phyloP scores from a whole-genome alignment of 2,888 invertebrate genomes.

The Rhagophthalmus giganteus region DNA sequence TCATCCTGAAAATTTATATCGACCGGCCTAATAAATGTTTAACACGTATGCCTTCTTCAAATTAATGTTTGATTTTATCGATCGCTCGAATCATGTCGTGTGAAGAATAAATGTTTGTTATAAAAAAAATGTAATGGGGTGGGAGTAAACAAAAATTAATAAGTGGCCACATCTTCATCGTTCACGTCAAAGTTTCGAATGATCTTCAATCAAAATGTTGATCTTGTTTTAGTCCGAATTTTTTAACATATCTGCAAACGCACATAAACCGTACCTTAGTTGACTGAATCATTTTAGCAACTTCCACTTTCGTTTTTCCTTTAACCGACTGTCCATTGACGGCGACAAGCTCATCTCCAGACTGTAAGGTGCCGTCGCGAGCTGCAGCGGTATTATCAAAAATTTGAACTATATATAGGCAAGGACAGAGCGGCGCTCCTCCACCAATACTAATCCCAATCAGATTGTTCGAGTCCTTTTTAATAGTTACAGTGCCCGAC shows the following conservation, averaged over 20 bases:
- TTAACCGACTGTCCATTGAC: slow-evolving; percentile 92
- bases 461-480: slow-evolving; percentile 89
- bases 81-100: no score
- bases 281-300: slow-evolving; percentile 98
- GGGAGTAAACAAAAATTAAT: not conserved
- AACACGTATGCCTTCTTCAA: no score
- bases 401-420: slow-evolving; percentile 97
- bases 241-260: no score
- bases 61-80: no score
- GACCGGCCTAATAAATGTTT: no score
- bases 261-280: slow-evolving; percentile 72
- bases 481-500: slow-evolving; percentile 86
- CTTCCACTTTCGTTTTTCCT: slow-evolving; percentile 96
- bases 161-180: no score
- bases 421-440: slow-evolving; percentile 92
- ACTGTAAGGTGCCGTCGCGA: slow-evolving; percentile 89
- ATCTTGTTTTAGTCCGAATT: no score
- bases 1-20: slow-evolving; percentile 74
- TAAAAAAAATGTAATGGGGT: slow-evolving; percentile 1
- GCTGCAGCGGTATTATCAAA: slow-evolving; percentile 98
- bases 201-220: not conserved
- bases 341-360: slow-evolving; percentile 95
- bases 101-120: no score
- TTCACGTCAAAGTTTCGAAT: not conserved
- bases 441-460: slow-evolving; percentile 99